phyloP scores from a whole-genome alignment of 2,888 invertebrate species.

The Gymnoscelis rufifasciata region DNA sequence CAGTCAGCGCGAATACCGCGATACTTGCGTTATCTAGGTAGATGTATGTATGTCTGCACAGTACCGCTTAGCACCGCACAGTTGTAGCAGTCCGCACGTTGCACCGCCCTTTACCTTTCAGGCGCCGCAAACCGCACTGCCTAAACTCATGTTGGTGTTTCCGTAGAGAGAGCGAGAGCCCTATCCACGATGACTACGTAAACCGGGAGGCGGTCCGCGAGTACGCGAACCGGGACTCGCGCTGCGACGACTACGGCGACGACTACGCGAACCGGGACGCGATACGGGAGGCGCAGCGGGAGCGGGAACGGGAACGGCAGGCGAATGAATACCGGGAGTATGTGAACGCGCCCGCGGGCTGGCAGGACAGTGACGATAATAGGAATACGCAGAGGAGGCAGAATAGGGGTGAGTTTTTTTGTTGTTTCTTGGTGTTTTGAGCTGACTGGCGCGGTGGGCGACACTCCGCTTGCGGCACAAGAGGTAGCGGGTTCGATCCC shows the following conservation, averaged over 20 bases:
- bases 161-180: conserved; percentile 75
- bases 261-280: conserved; percentile 75
- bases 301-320: conserved; percentile 57
- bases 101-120: conserved; percentile 63
- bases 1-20: too few species aligned
- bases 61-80: conserved; percentile 25
- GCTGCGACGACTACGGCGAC: conserved; percentile 71
- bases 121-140: conserved; percentile 65
- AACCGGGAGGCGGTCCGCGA: conserved; percentile 67
- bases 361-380: conserved; percentile 63
- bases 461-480: too few species aligned
- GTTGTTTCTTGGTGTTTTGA: too few species aligned
- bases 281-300: conserved; percentile 71
- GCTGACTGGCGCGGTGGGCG: too few species aligned
- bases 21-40: too few species aligned
- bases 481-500: too few species aligned
- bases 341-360: conserved; percentile 68
- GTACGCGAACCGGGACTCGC: conserved; percentile 69
- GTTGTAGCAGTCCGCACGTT: conserved; percentile 43
- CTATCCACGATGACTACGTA: conserved; percentile 72
- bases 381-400: conserved; percentile 65
- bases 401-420: conserved; percentile 57
- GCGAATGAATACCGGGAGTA: conserved; percentile 70
- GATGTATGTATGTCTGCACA: too few species aligned
- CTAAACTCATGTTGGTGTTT: conserved; percentile 74